A percentile compares a stretch with the other conserved stretches of the same genome.
phyloP scores from a whole-genome alignment of 2,797 vertebrate genomes.

The Falco concolor region DNA sequence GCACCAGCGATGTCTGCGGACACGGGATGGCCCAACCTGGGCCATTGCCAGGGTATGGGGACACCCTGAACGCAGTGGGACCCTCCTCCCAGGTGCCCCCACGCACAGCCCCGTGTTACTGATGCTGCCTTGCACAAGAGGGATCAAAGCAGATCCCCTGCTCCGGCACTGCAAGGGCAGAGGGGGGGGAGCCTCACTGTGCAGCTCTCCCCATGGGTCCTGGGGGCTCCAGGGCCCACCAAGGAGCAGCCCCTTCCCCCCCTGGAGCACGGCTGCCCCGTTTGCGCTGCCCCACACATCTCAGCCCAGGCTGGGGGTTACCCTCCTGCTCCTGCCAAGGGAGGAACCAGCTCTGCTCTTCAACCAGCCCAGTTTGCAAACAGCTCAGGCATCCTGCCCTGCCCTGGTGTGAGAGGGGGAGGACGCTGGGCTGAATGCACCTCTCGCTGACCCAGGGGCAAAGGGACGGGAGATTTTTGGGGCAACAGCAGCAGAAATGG shows the following conservation, averaged over 20 bases:
- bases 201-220: rapidly evolving
- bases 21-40: too few species aligned
- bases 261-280: rapidly evolving
- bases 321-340: background rate
- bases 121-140: rapidly evolving
- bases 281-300: background rate
- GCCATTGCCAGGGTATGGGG: background rate
- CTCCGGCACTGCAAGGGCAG: background rate
- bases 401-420: background rate
- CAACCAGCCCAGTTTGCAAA: background rate
- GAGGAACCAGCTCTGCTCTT: background rate
- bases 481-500: background rate
- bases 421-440: background rate
- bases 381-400: background rate
- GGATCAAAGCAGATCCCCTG: background rate
- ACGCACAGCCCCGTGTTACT: rapidly evolving
- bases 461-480: background rate
- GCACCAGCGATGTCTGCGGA: background rate
- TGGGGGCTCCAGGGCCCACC: rapidly evolving
- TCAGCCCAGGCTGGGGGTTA: background rate
- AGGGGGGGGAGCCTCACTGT: background rate
- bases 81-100: background rate
- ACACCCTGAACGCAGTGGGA: background rate
- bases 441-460: background rate
- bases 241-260: background rate